A percentile compares a stretch with the other conserved stretches of the same genome.
Conservation (phyloP, 2,888 invertebrate species). For the Xylophagus ater region DNA sequence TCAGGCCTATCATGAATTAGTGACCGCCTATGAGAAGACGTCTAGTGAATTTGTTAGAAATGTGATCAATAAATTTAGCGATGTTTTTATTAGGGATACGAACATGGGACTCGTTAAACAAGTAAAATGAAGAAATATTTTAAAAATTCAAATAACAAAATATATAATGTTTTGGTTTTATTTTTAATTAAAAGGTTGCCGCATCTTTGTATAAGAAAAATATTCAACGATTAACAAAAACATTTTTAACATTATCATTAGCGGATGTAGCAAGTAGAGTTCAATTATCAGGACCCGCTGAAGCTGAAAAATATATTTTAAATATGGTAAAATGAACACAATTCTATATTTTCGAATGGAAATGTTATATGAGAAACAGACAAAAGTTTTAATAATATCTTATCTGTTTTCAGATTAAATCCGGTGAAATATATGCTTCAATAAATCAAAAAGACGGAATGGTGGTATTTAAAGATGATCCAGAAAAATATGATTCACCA, state of each 20-base stretch:
- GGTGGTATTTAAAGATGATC: slow-evolving; percentile 93
- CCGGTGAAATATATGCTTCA: slow-evolving; percentile 91
- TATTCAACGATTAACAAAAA: slow-evolving; percentile 88
- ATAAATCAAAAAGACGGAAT: slow-evolving; percentile 97
- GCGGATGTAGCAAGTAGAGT: slow-evolving; percentile 70
- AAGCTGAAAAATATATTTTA: slow-evolving; percentile 88
- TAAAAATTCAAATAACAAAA: neutral
- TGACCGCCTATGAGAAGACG: slow-evolving; percentile 66
- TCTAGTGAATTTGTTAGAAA: slow-evolving; percentile 58
- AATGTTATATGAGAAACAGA: neutral
- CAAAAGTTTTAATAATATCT: slow-evolving; percentile 12
- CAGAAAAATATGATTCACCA: slow-evolving; percentile 87
- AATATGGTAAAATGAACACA: slow-evolving; percentile 66
- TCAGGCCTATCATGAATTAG: slow-evolving; percentile 78
- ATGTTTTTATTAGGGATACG: slow-evolving; percentile 65
- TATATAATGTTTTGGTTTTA: neutral
- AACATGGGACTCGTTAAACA: slow-evolving; percentile 72
- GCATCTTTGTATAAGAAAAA: slow-evolving; percentile 89
- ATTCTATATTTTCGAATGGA: neutral
- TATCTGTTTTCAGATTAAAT: slow-evolving; percentile 64
- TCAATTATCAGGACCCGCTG: slow-evolving; percentile 68
- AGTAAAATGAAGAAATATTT: slow-evolving; percentile 31
- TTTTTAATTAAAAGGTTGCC: slow-evolving; percentile 48
- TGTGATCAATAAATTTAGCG: slow-evolving; percentile 65
- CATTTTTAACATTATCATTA: slow-evolving; percentile 55